phyloP scores from a whole-genome alignment of 2,797 vertebrate genomes.

The Argya squamiceps region DNA sequence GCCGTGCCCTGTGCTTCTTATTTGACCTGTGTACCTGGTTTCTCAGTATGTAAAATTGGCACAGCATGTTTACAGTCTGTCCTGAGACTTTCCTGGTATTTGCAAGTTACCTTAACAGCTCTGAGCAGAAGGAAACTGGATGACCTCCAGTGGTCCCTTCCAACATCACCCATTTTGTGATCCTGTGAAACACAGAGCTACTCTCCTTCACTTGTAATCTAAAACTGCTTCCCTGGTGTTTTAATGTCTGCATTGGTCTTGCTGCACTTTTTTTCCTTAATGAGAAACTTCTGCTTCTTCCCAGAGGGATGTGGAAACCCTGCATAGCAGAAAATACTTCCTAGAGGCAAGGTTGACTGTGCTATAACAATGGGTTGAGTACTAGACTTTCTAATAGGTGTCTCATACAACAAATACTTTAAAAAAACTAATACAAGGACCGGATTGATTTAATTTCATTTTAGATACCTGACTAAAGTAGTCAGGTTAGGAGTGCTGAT shows the following conservation, averaged over 20 bases:
- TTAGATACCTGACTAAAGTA: background rate
- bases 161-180: background rate
- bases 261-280: background rate
- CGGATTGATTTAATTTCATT: background rate
- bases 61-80: background rate
- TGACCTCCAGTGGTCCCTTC: background rate
- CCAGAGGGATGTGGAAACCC: background rate
- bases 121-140: background rate
- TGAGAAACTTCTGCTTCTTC: constrained; percentile 1
- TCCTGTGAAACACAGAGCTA: background rate
- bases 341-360: background rate
- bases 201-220: background rate
- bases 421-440: background rate
- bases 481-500: background rate
- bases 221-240: background rate
- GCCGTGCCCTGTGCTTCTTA: background rate
- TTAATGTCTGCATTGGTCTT: background rate
- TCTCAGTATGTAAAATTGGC: background rate
- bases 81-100: background rate
- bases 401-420: background rate
- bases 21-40: background rate
- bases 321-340: background rate
- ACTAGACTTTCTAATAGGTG: background rate
- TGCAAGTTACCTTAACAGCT: background rate
- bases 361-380: background rate